Evolutionary conservation across 2,888 invertebrate species (phyloP).

Genomic region (Thecophora atra): DNA sequence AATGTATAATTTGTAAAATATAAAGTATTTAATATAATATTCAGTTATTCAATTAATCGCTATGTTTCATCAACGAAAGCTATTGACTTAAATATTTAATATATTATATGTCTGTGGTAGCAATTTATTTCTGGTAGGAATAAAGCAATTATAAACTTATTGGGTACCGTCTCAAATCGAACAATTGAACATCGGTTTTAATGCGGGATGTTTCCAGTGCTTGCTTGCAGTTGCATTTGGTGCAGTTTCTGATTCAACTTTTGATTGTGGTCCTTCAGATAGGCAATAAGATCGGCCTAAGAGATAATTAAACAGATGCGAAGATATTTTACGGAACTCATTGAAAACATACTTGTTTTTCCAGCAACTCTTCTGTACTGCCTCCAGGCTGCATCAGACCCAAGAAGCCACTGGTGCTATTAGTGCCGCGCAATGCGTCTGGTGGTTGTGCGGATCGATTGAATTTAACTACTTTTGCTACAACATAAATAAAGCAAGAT

Average conservation of each 20-base stretch:
- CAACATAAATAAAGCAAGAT: slow-evolving; percentile 22
- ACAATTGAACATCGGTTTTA: slow-evolving; percentile 5
- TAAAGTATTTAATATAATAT: too few species aligned
- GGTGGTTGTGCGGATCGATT: slow-evolving; percentile 71
- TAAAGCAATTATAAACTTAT: too few species aligned
- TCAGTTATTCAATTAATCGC: too few species aligned
- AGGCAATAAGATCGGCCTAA: slow-evolving; percentile 75
- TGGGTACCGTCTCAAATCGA: background rate
- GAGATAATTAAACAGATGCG: slow-evolving; percentile 34
- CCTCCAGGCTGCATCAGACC: slow-evolving; percentile 67
- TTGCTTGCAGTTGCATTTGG: slow-evolving; percentile 69
- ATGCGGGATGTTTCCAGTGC: slow-evolving; percentile 46
- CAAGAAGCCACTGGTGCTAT: slow-evolving; percentile 58
- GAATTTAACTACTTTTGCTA: slow-evolving; percentile 72
- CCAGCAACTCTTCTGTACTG: slow-evolving; percentile 71
- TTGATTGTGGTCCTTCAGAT: slow-evolving; percentile 74
- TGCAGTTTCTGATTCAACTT: slow-evolving; percentile 74
- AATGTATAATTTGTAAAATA: too few species aligned
- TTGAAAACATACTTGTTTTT: slow-evolving; percentile 69
- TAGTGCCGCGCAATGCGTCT: slow-evolving; percentile 71
- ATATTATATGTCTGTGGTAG: too few species aligned
- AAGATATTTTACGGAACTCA: background rate
- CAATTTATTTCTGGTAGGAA: too few species aligned
- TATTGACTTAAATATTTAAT: too few species aligned
- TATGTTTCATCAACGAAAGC: too few species aligned